Conservation (phyloP, 1,140 invertebrate genomes). For the Drosophila cardini region DNA sequence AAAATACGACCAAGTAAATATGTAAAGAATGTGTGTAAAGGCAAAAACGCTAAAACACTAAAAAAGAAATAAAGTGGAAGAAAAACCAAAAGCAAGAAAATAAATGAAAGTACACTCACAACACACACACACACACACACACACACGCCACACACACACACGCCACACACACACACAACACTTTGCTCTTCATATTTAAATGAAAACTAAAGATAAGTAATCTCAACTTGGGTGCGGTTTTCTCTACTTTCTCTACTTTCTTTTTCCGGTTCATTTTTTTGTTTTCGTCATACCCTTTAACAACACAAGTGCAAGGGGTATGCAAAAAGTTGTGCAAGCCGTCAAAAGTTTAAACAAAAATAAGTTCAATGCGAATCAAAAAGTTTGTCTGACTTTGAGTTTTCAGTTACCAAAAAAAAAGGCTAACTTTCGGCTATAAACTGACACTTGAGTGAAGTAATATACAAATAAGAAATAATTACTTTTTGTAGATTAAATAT, state of each 20-base stretch:
- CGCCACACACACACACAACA: constrained; percentile 36
- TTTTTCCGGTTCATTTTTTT: constrained; percentile 17
- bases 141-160: constrained; percentile 20
- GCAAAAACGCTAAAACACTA: constrained; percentile 42
- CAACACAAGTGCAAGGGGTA: constrained; percentile 20
- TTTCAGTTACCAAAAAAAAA: no score
- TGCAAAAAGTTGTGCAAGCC: neutral
- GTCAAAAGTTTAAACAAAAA: no score
- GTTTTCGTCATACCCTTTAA: constrained; percentile 40
- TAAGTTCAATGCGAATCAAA: no score
- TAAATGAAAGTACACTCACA: constrained; percentile 41
- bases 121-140: constrained; percentile 30
- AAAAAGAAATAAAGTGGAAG: constrained; percentile 42
- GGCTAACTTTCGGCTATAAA: no score
- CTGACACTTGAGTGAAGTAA: no score
- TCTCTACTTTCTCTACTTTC: constrained; percentile 18
- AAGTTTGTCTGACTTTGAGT: no score
- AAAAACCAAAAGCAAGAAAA: constrained; percentile 45
- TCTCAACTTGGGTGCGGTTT: constrained; percentile 75
- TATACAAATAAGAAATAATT: no score
- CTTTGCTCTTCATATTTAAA: constrained; percentile 77
- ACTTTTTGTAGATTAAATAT: no score
- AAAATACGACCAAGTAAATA: constrained; percentile 41
- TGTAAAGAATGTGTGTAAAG: constrained; percentile 26
- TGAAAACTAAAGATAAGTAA: constrained; percentile 81